Conservation (phyloP, 1,140 invertebrate genomes). For the Belonocnema kinseyi region DNA sequence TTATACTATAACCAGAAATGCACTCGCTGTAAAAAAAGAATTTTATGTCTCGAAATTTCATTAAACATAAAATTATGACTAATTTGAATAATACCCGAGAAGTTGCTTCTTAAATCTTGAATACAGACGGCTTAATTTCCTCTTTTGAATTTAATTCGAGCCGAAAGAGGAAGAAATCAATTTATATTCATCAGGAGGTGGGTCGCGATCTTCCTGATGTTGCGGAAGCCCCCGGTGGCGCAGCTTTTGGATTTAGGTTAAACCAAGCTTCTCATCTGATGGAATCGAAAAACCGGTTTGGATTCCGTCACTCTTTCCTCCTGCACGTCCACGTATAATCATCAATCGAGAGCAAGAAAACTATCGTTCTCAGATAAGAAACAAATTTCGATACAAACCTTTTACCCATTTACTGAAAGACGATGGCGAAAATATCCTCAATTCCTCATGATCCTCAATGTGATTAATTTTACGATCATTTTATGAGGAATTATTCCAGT, state of each 20-base stretch:
- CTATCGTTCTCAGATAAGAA: not conserved
- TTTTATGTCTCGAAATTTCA: no score
- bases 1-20: no score
- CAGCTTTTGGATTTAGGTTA: slow-evolving; percentile 8
- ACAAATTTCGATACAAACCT: not conserved
- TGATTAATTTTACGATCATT: not conserved
- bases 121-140: not conserved
- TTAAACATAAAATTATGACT: no score
- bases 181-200: slow-evolving; percentile 27
- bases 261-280: not conserved
- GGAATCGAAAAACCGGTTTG: not conserved
- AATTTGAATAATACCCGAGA: no score
- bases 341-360: slow-evolving; percentile 2
- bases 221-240: not conserved
- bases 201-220: not conserved
- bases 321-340: not conserved
- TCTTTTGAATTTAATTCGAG: slow-evolving; percentile 5
- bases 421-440: not conserved
- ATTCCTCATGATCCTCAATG: not conserved
- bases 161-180: slow-evolving; percentile 10
- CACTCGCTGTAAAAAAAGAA: no score
- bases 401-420: not conserved
- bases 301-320: not conserved
- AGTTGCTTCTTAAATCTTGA: not conserved
- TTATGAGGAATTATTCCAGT: not conserved